Base-by-base conservation (phyloP, 2,113 vertebrate genomes). In the Leptocoma aspasia region DNA sequence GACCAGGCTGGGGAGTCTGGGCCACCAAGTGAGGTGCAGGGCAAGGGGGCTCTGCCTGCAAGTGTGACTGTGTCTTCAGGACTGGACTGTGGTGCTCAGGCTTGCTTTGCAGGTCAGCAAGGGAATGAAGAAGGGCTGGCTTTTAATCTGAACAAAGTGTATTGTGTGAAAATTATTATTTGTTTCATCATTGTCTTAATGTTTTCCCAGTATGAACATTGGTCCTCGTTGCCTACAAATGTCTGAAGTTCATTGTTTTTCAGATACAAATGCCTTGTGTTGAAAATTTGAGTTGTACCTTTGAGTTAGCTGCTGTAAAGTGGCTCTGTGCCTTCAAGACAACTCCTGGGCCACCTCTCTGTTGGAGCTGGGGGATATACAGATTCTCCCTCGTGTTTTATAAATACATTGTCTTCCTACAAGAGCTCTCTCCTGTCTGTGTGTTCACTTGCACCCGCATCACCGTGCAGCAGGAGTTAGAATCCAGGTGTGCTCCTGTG, bases 391-490 rank as follows among this genome's bases (percentile, higher is more conserved):
- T 19, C 2, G 2, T 5, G 5, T 93, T 97, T 96, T 92, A 89
- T 83, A 96, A 97, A 97, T 91, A 97, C 50, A 94, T 39, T 37
- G 82, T 95, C 83, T 94, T 96, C 89, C 75, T 81, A 63, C 73
- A 88, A 94, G 77, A 75, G 31, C 65, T 89, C 6, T 5, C 11
- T 52, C 89, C 44, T 93, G 52, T 88, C 79, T 3, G 23, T 72
- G 76, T 86, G 54, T 95, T 82, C 27, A 50, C 68, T 95, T 42
- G 22, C 56, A 47, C 22, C 47, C 5, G 0, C 70, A 11, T 42
- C 12, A 2, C 39, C 27, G 2, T 16, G 54, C 49, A 81, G 57
- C 53, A 59, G 56, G 37, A 23, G 26, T 39, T 19, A 52, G 57
- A 41, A 69, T 39, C 31, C 39, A 33, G 18, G 15, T 68, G 56